Base-by-base conservation (phyloP, 1,140 invertebrate species). In the Drosophila pectinifera region DNA sequence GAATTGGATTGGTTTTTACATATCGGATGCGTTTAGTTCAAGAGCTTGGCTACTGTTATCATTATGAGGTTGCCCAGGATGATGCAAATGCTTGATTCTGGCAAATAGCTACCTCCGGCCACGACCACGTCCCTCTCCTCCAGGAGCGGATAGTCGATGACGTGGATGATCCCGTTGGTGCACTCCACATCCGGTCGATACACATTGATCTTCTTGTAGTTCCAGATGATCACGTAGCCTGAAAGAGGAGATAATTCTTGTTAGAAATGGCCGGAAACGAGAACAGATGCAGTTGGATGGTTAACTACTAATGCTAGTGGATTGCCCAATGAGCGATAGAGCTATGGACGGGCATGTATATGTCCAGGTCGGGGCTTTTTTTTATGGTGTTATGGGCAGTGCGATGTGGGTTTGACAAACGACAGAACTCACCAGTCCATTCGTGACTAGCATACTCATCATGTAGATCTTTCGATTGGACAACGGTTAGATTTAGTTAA, bases 101-200 rank as follows among this genome's bases (percentile, higher is more conserved):
- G 78, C 85, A 82, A 78, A 90, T 91, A 92, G 57, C 82, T 92
- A 92, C 91, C 91, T 92, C 91, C 91, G 72, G 77, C 90, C 39
- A 96, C 96, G 65, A 94, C 94, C n/a, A 98, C 95, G 92, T 98
- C 97, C 75, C 95, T 95, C 73, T 96, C 96, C 91, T 95, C 94
- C 64, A 98, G 93, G 73, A 98, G 95, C 13, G 97, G 96, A 62
- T 93, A 93, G 86, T 98, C 97, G 81, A 98, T 97, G 39, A 98
- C 96, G 92, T 98, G 97, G 72, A 98, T 98, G 55, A 98, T 95
- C 31, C 97, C 97, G 91, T 98, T 98, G 79, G 96, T 98, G 91
- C 97, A 98, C 81, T 97, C 95, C 1, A 98, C 96, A 92, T 98
- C 97, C 3, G 97, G 95, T 67, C 97, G 94, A 84, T 96, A 95